Base-by-base conservation (phyloP, 2,888 invertebrate species). In the Drosophila lacicola region DNA sequence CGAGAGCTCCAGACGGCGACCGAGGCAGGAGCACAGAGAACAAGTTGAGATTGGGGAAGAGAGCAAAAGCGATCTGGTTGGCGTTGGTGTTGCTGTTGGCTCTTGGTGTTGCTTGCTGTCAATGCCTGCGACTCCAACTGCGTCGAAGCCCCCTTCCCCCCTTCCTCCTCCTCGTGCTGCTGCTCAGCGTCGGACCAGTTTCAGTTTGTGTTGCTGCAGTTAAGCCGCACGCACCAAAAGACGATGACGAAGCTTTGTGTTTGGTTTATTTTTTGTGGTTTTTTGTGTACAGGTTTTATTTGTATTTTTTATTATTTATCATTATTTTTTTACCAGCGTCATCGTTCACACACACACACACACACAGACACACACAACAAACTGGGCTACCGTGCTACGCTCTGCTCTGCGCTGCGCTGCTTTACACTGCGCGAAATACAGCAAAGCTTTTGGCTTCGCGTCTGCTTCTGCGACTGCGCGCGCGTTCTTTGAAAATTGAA, bases 351-450 rank as follows among this genome's bases (percentile, higher is more conserved):
- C 69, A 70, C 67, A 74, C 47, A 64, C 49, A 45, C 41, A 17
- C 29, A 3, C 42, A 34, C 47, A 44, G 47, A 65, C 39, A 64
- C 50, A 70, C 62, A 57, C 25, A 6, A 70, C 60, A 47, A 74
- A 67, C 64, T 78, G 72, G 72, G 91, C 92, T 91, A 91, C 91
- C 75, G 91, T 92, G 90, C 87, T 91, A 91, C 91, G 91, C 91
- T 84, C 33, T 33, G 62, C 42, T 47, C 60, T 51, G 37, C 37
- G 14, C 54, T 68, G 66, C 58, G 54, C 25, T 6, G 36, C 29
- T 45, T 17, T 64, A 89, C 82, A 83, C 82, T 82, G 86, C 25
- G 36, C 82, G 17, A 85, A 89, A 85, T 62, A 13, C 13, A 6
- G 14, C 53, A 49, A 36, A 21, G 50, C 50, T 64, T 79, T 47